Percentiles rank a stretch among this genome's conserved stretches.
Conservation (phyloP, 2,113 vertebrate species). For the Alosa alosa region DNA sequence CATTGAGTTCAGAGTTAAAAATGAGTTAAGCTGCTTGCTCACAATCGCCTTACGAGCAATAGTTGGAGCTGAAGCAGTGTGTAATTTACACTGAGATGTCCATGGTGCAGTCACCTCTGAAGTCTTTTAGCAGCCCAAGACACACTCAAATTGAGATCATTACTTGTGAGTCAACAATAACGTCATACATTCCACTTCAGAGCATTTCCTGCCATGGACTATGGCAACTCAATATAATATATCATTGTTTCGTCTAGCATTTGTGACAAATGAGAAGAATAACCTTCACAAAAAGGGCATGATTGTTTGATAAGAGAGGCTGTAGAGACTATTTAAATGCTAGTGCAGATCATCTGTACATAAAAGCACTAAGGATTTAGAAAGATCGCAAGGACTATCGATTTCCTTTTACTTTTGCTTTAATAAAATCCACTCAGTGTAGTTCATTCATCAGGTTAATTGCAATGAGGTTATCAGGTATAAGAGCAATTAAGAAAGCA, state of each 20-base stretch:
- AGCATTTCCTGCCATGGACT: background rate
- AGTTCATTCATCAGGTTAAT: background rate
- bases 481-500: background rate
- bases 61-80: background rate
- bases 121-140: background rate
- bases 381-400: background rate
- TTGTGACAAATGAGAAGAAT: background rate
- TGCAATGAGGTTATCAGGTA: background rate
- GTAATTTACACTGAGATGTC: conserved; percentile 10
- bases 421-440: background rate
- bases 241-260: background rate
- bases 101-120: background rate
- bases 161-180: background rate
- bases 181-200: background rate
- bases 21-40: conserved; percentile 5
- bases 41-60: background rate
- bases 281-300: background rate
- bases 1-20: conserved; percentile 15
- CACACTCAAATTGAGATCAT: conserved; percentile 6
- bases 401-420: background rate
- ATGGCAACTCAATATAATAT: background rate
- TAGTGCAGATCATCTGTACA: background rate
- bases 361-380: background rate
- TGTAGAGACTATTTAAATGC: background rate
- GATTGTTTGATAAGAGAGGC: background rate